Base-by-base conservation (phyloP, 2,797 vertebrate genomes). In the Odontamblyopus lacepedii region DNA sequence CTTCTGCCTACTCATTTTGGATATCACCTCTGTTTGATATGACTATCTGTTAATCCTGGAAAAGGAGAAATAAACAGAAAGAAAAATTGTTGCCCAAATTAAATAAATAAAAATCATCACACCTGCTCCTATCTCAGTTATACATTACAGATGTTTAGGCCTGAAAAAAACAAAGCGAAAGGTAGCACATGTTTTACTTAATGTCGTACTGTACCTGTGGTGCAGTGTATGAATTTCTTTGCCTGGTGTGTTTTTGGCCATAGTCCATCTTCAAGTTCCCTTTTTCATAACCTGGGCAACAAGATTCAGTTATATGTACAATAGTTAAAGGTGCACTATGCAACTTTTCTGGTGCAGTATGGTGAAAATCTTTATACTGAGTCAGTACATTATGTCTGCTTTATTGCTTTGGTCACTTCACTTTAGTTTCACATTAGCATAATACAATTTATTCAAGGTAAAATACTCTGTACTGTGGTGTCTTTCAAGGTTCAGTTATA, bases 181-280 rank as follows among this genome's bases (percentile, higher is more conserved):
- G 13, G 12, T 48, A 16, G 13, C 44, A 48, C 44, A 15, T 48
- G 16, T 3, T 48, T 48, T 44, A 44, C 41, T 44, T 5, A 48
- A 48, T 48, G 15, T 48, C 16, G 16, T 55, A n/a, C 51, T 55
- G 16, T 93, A 94, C 92, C 86, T 90, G 78, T 56, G 90, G 82
- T 63, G 77, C 59, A 23, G 73, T 57, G 7, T 91, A 82, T 83
- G 91, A 78, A 67, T 66, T 77, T 51, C 51, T 79, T 66, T 76
- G 85, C 72, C 79, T 84, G 77, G 81, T 73, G 7, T 78, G 76
- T 83, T 93, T 95, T 71, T 87, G 85, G 59, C 85, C 78, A 69
- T 89, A 91, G 80, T 95, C 89, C 53, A 92, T 88, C 62, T 92
- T 86, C 64, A 95, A 84, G 69, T 92, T 89, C 84, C 90, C 90